Base-by-base conservation (phyloP, 64 coral and sea anemone genomes). In the Cladopsammia gracilis region DNA sequence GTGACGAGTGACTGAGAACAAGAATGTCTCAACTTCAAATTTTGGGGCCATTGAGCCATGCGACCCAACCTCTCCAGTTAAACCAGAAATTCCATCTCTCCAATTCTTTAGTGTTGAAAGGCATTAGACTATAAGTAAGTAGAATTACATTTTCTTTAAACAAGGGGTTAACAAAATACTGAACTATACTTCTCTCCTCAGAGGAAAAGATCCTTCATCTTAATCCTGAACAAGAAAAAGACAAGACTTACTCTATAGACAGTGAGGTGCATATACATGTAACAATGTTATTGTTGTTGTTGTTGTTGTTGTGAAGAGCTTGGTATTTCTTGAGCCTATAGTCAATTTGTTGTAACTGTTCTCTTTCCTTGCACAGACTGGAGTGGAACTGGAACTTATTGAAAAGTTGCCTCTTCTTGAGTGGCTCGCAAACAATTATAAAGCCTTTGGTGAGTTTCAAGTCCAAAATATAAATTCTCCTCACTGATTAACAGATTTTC, bases 371-470 rank as follows among this genome's bases (percentile, higher is more conserved):
- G 75, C 16, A 54, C 47, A 99, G 98, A 94, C 94, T 66, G 98
- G 94, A 8, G 98, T 99, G 49, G 98, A 99, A 65, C 56, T 99
- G 61, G 98, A 99, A 71, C 48, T 99, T 52, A 62, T 96, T 5
- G 98, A 99, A 19, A 99, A 99, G 75, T 91, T 90, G 58, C 91
- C 98, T 23, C 82, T 99, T 20, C 84, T 99, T 6, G 98, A 99
- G 74, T 99, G 98, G 98, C 89, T 99, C 24, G 98, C 98, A 25
- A 99, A 99, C 73, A 99, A 99, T 59, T 99, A 99, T 73, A 99
- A 99, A 58, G 87, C 66, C 5, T 96, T 99, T 91, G 98, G 98
- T 98, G 66, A 68, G 97, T 89, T 6, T n/a, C 19, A n/a, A 71
- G 8, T 15, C 15, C 26, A 10, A 71, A 9, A 6, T 71, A 4